Percentiles rank a stretch among this genome's conserved stretches.
phyloP scores from a whole-genome alignment of 2,113 vertebrate species.

The Spilogale gracilis region DNA sequence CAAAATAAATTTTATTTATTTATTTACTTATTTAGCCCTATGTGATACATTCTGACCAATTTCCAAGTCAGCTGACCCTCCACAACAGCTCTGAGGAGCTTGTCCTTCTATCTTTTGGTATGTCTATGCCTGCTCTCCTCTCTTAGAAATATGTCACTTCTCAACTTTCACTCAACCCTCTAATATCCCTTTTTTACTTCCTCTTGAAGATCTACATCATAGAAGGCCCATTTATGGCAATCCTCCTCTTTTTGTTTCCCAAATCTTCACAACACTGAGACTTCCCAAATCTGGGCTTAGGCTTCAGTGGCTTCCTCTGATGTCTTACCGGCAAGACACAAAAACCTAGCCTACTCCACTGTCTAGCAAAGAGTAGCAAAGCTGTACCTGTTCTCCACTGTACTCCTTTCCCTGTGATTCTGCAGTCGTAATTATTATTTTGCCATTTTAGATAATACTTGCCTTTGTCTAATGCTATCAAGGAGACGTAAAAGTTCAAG shows the following conservation, averaged over 20 bases:
- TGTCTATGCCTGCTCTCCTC: neutral
- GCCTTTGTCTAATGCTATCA: conserved; percentile 14
- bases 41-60: neutral
- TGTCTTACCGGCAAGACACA: neutral
- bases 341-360: neutral
- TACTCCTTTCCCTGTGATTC: conserved; percentile 31
- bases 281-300: neutral
- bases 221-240: neutral
- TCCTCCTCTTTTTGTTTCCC: neutral
- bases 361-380: conserved; percentile 17
- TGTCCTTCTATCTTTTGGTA: neutral
- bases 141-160: neutral
- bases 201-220: neutral
- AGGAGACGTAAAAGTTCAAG: conserved; percentile 45
- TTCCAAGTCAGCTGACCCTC: neutral
- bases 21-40: neutral
- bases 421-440: conserved; percentile 59
- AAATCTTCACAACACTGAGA: neutral
- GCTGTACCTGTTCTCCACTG: neutral
- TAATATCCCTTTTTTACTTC: neutral
- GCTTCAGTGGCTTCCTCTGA: neutral
- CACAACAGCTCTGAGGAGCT: neutral
- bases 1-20: neutral
- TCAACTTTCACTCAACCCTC: neutral
- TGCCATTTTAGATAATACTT: conserved; percentile 66